These are phyloP conservation scores for Chrysoperla carnea DNA, from an alignment of 1,140 invertebrate species.

Conservation along the genomic window DNA sequence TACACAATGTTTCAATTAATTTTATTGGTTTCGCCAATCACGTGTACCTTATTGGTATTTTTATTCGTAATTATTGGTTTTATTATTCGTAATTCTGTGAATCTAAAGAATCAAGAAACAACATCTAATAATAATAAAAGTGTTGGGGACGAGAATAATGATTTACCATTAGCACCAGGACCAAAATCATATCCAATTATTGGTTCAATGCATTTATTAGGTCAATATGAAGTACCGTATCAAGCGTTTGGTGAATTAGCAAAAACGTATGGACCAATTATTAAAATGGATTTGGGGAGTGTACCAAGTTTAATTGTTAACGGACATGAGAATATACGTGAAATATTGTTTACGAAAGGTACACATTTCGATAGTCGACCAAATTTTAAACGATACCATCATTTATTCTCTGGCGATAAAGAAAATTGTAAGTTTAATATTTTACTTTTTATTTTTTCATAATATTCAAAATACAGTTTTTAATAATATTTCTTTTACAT, in stretches of 20 bases:
- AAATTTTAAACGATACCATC: conserved; percentile 39
- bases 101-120: no score
- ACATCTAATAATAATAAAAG: no score
- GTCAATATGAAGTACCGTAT: conserved; percentile 40
- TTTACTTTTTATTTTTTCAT: conserved; percentile 1
- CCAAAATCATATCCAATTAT: conserved; percentile 37
- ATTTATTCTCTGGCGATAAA: conserved; percentile 44
- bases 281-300: conserved; percentile 37
- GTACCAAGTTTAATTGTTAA: conserved; percentile 43
- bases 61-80: no score
- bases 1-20: no score
- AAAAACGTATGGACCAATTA: conserved; percentile 30
- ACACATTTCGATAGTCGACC: conserved; percentile 45
- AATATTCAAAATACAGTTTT: conserved; percentile 3
- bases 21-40: no score
- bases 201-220: conserved; percentile 38
- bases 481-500: no score
- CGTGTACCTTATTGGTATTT: no score
- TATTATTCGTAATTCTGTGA: no score
- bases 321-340: conserved; percentile 38
- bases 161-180: conserved; percentile 26
- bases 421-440: conserved; percentile 45
- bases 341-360: conserved; percentile 40
- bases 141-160: background rate
- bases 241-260: conserved; percentile 38